A percentile compares a stretch with the other conserved stretches of the same genome.
Conservation (phyloP, 2,888 invertebrate species). For the Hirtodrosophila confusa region DNA sequence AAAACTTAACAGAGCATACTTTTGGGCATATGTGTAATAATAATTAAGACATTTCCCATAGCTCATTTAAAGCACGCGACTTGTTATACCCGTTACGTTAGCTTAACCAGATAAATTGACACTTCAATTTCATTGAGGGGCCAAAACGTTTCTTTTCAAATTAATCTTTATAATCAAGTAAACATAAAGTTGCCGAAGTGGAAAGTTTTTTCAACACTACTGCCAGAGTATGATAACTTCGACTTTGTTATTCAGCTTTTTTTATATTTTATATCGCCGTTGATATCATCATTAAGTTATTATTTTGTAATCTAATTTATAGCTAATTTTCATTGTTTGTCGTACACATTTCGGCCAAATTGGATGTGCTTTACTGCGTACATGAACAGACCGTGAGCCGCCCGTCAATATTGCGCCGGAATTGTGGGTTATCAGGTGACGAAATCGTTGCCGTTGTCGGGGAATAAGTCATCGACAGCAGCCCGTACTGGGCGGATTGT, state of each 20-base stretch:
- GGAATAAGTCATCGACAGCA: slow-evolving; percentile 32
- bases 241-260: background rate
- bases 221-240: slow-evolving; percentile 1
- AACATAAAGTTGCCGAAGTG: too few species aligned
- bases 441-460: slow-evolving; percentile 2
- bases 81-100: too few species aligned
- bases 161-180: too few species aligned
- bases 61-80: too few species aligned
- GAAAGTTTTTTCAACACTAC: background rate
- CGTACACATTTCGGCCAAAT: slow-evolving; percentile 13
- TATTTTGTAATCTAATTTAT: slow-evolving; percentile 25
- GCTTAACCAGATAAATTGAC: too few species aligned
- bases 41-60: too few species aligned
- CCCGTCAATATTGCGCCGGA: slow-evolving; percentile 15
- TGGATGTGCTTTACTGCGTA: slow-evolving; percentile 28
- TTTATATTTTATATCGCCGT: slow-evolving; percentile 4
- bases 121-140: too few species aligned
- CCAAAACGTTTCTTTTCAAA: too few species aligned
- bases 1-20: slow-evolving; percentile 36
- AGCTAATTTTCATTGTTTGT: slow-evolving; percentile 26
- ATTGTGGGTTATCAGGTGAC: slow-evolving; percentile 33
- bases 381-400: slow-evolving; percentile 31
- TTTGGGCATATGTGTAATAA: slow-evolving; percentile 33
- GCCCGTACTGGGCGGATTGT: slow-evolving; percentile 21
- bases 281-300: slow-evolving; percentile 26